Evolutionary conservation across 2,888 invertebrate genomes (phyloP).

Genomic region (Anthrax anthrax): DNA sequence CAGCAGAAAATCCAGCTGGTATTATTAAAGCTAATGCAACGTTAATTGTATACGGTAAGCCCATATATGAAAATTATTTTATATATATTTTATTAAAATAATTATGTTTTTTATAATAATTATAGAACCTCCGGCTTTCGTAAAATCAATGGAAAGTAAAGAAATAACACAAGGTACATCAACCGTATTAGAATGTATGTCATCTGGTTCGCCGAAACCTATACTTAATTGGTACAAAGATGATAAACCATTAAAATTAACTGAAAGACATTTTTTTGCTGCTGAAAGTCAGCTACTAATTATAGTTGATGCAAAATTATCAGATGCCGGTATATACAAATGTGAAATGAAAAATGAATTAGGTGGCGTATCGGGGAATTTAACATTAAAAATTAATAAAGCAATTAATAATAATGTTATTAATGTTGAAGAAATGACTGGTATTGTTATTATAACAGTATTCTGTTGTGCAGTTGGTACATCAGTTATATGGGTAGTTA

Average conservation of each 20-base stretch:
- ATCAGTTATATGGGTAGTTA: constrained; percentile 80
- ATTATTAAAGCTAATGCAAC: constrained; percentile 74
- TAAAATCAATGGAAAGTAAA: constrained; percentile 72
- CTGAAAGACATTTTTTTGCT: constrained; percentile 75
- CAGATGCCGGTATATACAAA: constrained; percentile 75
- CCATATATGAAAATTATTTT: background rate
- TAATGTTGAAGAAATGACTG: constrained; percentile 62
- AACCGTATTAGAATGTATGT: constrained; percentile 78
- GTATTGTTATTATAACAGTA: constrained; percentile 77
- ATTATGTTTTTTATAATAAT: background rate
- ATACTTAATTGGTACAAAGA: constrained; percentile 76
- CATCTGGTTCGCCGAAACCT: constrained; percentile 71
- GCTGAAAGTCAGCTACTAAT: constrained; percentile 77
- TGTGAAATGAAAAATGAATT: constrained; percentile 81
- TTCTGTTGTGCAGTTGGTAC: constrained; percentile 87
- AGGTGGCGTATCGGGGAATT: constrained; percentile 59
- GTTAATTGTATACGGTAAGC: constrained; percentile 47
- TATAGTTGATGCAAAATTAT: constrained; percentile 62
- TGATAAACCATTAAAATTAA: constrained; percentile 51
- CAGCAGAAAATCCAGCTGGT: constrained; percentile 81
- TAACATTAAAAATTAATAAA: constrained; percentile 44
- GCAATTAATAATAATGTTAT: constrained; percentile 27
- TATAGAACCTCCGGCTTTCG: constrained; percentile 72
- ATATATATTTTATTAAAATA: constrained; percentile 1
- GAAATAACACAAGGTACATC: constrained; percentile 68